Evolutionary conservation across 2,797 vertebrate genomes (phyloP), one percentile per base, ranked within the genome.

Genomic region (Loriculus beryllinus): DNA sequence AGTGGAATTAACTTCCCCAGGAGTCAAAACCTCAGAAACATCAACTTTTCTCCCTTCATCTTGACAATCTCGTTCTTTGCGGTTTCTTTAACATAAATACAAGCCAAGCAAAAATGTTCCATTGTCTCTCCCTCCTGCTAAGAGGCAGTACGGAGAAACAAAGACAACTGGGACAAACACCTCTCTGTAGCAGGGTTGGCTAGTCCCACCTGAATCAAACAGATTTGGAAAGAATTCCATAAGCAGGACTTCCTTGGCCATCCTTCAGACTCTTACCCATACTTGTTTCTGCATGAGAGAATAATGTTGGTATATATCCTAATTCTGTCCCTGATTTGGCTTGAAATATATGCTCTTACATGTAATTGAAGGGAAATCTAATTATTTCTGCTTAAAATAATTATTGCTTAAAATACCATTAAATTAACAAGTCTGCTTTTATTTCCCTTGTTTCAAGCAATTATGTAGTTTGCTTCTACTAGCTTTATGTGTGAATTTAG

Each of bases 311-410:
- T 67, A 22, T 25, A 16, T 63, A 82, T 80, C 85, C 90, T 84
- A 48, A 84, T 77, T 71, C 45, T 59, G 28, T 60, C 22, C 48
- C 33, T 48, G 51, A 74, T 74, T 82, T 79, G 64, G 28, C 68
- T 80, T 70, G 72, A 92, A 93, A 94, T 65, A n/a, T 12, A 72
- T 43, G 35, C 28, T 82, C 42, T 72, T 86, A 78, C 23, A 86
- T 6, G 6, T 79, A 86, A 87, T 52, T 67, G 47, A 96, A 84
- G 78, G 62, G 59, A 88, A 93, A 84, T 76, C 12, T 62, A 93
- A 90, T 88, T 81, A 82, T 88, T 96, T 90, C 92, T 87, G n/a
- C 67, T 88, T 92, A 65, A 90, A 94, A 90, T 90, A 88, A 83
- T 88, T 78, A 54, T 80, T 88, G 60, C 52, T 80, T 94, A 79